Percentiles rank a stretch among this genome's conserved stretches.
Conservation (phyloP, 2,888 invertebrate genomes). For the Erebia palarica region DNA sequence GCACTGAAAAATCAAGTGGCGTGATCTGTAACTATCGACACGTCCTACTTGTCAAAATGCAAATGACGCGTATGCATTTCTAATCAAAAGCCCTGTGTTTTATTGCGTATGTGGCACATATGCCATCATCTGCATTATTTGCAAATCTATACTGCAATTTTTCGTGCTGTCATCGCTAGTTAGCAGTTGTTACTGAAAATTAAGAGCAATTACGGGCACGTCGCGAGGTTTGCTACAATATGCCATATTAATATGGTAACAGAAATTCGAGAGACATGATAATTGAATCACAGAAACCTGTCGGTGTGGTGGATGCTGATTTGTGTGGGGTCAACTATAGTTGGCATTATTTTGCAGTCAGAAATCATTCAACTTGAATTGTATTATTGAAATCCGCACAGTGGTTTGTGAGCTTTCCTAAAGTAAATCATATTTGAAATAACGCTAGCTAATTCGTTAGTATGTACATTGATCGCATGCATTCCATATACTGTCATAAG, state of each 20-base stretch:
- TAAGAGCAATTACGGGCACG: no score
- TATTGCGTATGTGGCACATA: conserved; percentile 10
- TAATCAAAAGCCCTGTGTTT: neutral
- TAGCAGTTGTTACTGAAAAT: no score
- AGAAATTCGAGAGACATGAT: no score
- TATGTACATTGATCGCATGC: neutral
- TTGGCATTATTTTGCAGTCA: neutral
- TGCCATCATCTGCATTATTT: neutral
- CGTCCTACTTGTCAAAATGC: neutral
- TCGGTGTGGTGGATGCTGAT: neutral
- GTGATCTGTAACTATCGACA: neutral
- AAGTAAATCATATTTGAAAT: neutral
- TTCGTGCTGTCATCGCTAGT: no score
- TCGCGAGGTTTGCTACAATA: no score
- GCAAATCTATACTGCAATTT: neutral
- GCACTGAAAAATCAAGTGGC: neutral
- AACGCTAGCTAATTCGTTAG: neutral
- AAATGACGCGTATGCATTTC: neutral
- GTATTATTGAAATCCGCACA: no score
- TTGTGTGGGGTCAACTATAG: neutral
- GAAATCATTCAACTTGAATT: neutral
- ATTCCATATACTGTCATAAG: neutral
- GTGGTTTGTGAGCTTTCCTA: neutral
- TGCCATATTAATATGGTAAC: no score
- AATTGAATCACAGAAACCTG: neutral